A percentile compares a stretch with the other conserved stretches of the same genome.
phyloP scores from a whole-genome alignment of 2,797 vertebrate genomes.

The Silurus aristotelis region DNA sequence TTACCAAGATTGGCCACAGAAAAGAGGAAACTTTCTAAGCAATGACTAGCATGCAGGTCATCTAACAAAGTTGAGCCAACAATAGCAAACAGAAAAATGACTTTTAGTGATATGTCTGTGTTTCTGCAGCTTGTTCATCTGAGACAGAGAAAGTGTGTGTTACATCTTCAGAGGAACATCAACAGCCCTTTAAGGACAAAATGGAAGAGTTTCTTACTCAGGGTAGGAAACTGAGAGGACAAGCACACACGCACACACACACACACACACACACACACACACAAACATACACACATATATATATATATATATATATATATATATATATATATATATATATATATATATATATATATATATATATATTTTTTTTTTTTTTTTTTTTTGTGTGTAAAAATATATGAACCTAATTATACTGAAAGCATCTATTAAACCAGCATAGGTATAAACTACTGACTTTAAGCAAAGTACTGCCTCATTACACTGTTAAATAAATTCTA shows the following conservation, averaged over 20 bases:
- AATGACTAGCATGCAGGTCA: background rate
- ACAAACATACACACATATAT: background rate
- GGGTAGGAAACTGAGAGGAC: conserved; percentile 74
- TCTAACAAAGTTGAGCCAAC: background rate
- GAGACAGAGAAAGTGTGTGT: conserved; percentile 91
- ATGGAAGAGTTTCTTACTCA: conserved; percentile 89
- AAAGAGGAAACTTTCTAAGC: conserved; percentile 11
- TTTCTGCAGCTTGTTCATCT: conserved; percentile 80
- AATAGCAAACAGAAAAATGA: background rate
- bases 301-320: background rate
- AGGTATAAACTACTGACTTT: background rate
- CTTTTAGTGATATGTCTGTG: background rate
- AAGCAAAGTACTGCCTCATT: background rate
- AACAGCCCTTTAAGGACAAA: conserved; percentile 94
- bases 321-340: background rate
- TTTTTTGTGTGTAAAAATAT: background rate
- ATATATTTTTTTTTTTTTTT: background rate
- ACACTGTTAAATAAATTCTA: background rate
- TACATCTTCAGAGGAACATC: conserved; percentile 84
- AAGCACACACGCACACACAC: background rate
- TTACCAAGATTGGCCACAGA: conserved; percentile 31
- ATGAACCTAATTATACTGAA: background rate
- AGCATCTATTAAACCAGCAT: background rate
- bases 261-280: background rate
- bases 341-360: background rate